Evolutionary conservation across 1,140 invertebrate genomes (phyloP).

Genomic region (Drosophila bocqueti): DNA sequence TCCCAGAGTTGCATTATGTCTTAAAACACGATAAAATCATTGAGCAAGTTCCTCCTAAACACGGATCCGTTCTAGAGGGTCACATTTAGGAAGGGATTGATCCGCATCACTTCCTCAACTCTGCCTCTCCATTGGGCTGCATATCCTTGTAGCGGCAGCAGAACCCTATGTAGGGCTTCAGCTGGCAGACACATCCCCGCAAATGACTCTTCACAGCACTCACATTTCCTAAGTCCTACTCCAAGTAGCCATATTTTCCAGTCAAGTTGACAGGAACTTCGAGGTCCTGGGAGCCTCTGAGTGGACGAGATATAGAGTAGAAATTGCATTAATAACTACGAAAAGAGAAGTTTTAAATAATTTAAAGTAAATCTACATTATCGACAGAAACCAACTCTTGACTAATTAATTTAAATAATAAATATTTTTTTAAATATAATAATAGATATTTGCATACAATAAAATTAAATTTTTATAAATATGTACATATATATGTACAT

Average conservation of each 20-base stretch:
- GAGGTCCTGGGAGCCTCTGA: neutral
- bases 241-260: neutral
- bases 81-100: neutral
- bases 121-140: neutral
- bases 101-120: neutral
- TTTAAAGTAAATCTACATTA: conserved; percentile 1
- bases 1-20: neutral
- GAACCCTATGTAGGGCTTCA: neutral
- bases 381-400: conserved; percentile 1
- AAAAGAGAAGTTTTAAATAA: neutral
- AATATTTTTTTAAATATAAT: neutral
- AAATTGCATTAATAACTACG: neutral
- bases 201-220: neutral
- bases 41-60: neutral
- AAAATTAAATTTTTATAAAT: too few relatives aligned
- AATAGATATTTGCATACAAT: neutral
- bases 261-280: neutral
- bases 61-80: neutral
- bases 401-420: neutral
- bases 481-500: too few relatives aligned
- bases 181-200: conserved; percentile 5
- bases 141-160: neutral
- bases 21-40: neutral
- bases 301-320: neutral
- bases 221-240: too few relatives aligned